Conservation (phyloP, 2,888 invertebrate species). For the Diplazon laetatorius region DNA sequence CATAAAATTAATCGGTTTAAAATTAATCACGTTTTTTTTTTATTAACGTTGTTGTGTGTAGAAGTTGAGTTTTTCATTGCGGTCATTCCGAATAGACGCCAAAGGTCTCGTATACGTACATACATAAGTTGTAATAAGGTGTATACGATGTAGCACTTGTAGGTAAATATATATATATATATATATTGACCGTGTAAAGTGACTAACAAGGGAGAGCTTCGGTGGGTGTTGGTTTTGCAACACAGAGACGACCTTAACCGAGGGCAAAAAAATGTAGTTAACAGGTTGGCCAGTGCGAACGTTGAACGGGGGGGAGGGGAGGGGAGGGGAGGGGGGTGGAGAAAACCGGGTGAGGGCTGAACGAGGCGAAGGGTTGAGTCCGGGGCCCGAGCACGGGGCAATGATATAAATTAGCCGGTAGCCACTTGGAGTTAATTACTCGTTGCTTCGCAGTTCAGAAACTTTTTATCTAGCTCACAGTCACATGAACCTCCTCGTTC, state of each 20-base stretch:
- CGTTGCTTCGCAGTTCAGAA: too few relatives aligned
- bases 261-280: conserved; percentile 62
- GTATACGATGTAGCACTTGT: too few relatives aligned
- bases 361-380: conserved; percentile 62
- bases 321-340: conserved; percentile 22
- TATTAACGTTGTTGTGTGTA: conserved; percentile 39
- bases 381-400: conserved; percentile 58
- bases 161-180: conserved; percentile 2
- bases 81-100: conserved; percentile 11
- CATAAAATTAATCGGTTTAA: conserved; percentile 51
- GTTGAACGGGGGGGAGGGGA: conserved; percentile 15
- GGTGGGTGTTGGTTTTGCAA: conserved; percentile 33
- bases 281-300: conserved; percentile 46
- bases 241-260: conserved; percentile 25
- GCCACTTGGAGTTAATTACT: conserved; percentile 71
- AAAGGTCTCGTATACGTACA: conserved; percentile 17
- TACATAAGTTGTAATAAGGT: too few relatives aligned
- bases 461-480: too few relatives aligned
- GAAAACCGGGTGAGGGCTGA: conserved; percentile 62
- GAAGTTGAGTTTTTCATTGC: conserved; percentile 46
- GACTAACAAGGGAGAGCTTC: conserved; percentile 27
- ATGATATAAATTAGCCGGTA: conserved; percentile 72
- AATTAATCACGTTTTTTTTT: too few relatives aligned
- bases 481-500: too few relatives aligned
- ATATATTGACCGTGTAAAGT: conserved; percentile 1